A percentile compares a stretch with the other conserved stretches of the same genome.
Evolutionary conservation across 2,113 vertebrate species (phyloP).

Genomic region (Meriones unguiculatus): DNA sequence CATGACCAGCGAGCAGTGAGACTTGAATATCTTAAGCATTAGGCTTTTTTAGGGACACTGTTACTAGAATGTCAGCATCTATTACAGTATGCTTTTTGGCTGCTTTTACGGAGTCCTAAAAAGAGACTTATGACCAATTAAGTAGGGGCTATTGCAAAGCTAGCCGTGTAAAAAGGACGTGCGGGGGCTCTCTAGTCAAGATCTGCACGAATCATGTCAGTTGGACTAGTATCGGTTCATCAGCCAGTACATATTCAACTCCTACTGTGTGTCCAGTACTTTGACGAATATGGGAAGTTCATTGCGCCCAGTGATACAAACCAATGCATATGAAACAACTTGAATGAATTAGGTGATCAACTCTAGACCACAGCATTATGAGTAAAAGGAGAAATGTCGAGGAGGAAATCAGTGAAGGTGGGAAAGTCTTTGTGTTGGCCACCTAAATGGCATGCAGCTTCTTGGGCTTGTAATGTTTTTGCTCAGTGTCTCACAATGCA

Average conservation of each 20-base stretch:
- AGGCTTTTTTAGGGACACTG: background rate
- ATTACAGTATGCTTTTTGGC: background rate
- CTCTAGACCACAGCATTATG: background rate
- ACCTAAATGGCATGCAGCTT: background rate
- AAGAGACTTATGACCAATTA: conserved; percentile 40
- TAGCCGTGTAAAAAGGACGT: background rate
- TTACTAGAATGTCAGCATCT: conserved; percentile 24
- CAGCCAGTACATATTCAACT: conserved; percentile 53
- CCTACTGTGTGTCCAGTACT: conserved; percentile 52
- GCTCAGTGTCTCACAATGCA: background rate
- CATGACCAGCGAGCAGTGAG: background rate
- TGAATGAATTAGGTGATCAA: background rate
- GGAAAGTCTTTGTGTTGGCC: background rate
- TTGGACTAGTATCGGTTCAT: background rate
- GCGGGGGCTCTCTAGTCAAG: background rate
- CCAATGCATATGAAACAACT: conserved; percentile 28
- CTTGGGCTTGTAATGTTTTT: background rate
- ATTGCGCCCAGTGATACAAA: background rate
- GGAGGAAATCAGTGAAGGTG: background rate
- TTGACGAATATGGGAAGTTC: background rate
- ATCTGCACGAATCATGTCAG: background rate
- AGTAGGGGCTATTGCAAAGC: conserved; percentile 10
- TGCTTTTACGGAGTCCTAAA: conserved; percentile 25
- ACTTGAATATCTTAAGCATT: background rate
- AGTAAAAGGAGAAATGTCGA: background rate